Conservation (phyloP, 1,140 invertebrate species). For the Tetranychus urticae region DNA sequence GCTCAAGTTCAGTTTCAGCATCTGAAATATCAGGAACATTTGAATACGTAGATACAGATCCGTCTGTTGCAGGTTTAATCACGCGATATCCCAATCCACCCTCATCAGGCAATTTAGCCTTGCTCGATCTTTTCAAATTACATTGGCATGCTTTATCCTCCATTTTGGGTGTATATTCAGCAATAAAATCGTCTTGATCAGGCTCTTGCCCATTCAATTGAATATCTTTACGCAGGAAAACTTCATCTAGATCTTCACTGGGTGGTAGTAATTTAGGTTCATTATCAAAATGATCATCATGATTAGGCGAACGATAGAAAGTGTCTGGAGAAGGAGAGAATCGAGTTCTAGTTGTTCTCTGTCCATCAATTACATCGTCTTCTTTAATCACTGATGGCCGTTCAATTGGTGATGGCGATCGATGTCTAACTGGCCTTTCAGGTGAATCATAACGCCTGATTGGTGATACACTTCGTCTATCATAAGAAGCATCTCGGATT, state of each 20-base stretch:
- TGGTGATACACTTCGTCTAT: no score
- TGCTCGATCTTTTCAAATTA: not conserved
- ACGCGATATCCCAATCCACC: not conserved
- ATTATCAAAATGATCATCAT: not conserved
- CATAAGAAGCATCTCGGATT: not conserved
- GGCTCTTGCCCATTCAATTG: not conserved
- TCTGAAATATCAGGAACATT: slow-evolving; percentile 3
- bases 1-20: not conserved
- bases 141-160: slow-evolving; percentile 1
- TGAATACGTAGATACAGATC: slow-evolving; percentile 6
- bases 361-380: not conserved
- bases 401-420: slow-evolving; percentile 1
- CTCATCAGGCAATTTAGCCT: no score
- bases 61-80: slow-evolving; percentile 2
- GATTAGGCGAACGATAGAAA: no score
- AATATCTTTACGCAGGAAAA: not conserved
- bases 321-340: no score
- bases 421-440: not conserved
- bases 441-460: not conserved
- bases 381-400: not conserved
- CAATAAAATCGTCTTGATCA: not conserved
- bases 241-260: not conserved
- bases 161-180: not conserved
- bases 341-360: not conserved
- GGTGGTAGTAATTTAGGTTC: not conserved